These are phyloP conservation scores for Cisticola juncidis DNA, from an alignment of 2,113 vertebrate species.

Conservation along the genomic window DNA sequence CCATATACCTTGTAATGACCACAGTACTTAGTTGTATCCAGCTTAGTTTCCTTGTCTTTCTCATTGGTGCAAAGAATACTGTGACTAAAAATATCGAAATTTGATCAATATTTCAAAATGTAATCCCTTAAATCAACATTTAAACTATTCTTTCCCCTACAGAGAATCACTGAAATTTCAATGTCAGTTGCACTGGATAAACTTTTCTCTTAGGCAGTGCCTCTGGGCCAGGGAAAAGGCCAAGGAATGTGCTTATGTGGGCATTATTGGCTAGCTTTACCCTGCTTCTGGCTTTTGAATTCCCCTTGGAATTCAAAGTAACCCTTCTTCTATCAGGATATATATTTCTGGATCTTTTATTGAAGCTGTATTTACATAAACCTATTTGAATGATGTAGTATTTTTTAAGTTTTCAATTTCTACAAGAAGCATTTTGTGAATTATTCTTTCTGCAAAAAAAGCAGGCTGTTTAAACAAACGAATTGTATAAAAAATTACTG, in stretches of 20 bases:
- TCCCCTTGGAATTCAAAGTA: neutral
- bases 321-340: neutral
- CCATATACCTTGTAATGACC: neutral
- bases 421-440: neutral
- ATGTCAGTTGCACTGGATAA: neutral
- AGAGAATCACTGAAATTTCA: neutral
- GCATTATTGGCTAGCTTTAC: neutral
- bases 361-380: neutral
- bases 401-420: neutral
- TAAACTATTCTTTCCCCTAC: neutral
- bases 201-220: neutral
- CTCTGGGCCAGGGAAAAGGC: neutral
- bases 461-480: neutral
- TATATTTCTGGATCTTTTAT: neutral
- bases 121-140: neutral
- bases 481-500: neutral
- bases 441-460: neutral
- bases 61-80: neutral
- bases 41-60: neutral
- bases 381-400: neutral
- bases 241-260: neutral
- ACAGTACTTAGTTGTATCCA: neutral
- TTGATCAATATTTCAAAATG: neutral
- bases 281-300: neutral
- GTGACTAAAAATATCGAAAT: neutral